Evolutionary conservation across 2,888 invertebrate genomes (phyloP), one percentile per base, ranked within the genome.

Genomic region (Drosophila birchii): DNA sequence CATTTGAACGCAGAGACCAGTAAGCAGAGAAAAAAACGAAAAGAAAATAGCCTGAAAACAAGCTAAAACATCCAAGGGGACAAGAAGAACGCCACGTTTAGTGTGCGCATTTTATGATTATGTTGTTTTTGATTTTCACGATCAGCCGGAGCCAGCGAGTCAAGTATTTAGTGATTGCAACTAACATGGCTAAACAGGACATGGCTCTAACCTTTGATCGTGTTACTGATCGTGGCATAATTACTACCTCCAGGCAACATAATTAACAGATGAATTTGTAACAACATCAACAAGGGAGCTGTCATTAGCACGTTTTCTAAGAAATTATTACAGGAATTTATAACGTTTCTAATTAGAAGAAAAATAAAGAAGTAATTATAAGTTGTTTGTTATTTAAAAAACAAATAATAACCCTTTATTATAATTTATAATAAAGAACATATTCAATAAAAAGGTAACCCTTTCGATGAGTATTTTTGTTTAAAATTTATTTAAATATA

Each of bases 261-360:
- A 91, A 91, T 91, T 91, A 91, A 91, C 90, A 91, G 90, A 88
- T 90, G 90, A 91, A 86, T 91, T 77, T 72, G 56, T 39, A 34
- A 39, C 55, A 20, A 34, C 34, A 34, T 20, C 57, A 16, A 26
- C 29, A 20, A 20, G 20, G 3, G 43, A 20, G 3, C 18, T 16
- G 23, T 23, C 16, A 23, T 29, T 26, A 8, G 8, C 36, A 44
- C 8, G 23, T 16, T 34, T 16, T 29, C 34, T 6, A 54, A 26
- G 20, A 5, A 20, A 54, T 29, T 59, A 18, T 20, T 20, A 8
- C 2, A 20, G 14, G 8, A 14, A 26, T 18, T 18, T 9, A n/a
- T 4, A 41, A 29, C 3, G 20, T 1, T 16, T 23, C 18, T 20
- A 23, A 47, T 63, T 34, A 34, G 12, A 7, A 29, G 26, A 36